Evolutionary conservation across 2,113 vertebrate genomes (phyloP), one percentile per base, ranked within the genome.

Genomic region (Chitala chitala): DNA sequence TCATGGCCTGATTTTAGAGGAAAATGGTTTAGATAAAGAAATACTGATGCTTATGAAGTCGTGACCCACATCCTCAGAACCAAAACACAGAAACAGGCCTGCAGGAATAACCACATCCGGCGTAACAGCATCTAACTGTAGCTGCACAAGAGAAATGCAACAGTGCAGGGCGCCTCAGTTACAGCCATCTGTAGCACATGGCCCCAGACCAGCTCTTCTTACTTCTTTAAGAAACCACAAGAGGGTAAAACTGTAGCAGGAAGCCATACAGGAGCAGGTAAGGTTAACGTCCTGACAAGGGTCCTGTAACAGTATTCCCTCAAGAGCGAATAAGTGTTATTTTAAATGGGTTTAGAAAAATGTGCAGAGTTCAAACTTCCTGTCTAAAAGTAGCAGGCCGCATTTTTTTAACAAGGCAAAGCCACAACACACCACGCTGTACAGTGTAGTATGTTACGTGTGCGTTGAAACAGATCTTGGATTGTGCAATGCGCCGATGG

Each of bases 51-150:
- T 68, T 48, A 10, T 29, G 24, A 59, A 59, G 5, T 3, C 8
- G 36, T 72, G 24, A 38, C 38, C 70, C 26, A 26, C 54, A 44
- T 17, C 54, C 5, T 2, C 38, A 20, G 17, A 15, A 15, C n/a
- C 15, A 40, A 26, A 36, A 24, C 71, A 24, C 8, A 72, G 70
- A 46, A 56, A 46, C 53, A 20, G 12, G 24, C 24, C 42, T 8
- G 15, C 55, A 46, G 55, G 9, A 44, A 24, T 46, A 72, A 72
- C 71, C 71, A 72, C 71, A 72, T 72, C 71, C 71, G 38, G 71
- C 42, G 42, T 3, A 20, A 26, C 6, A 12, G 42, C 38, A 9
- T 8, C 64, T 68, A 3, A n/a, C 24, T 48, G 17, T 29, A 61
- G 26, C 24, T 4, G 22, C 9, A 20, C 53, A 9, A 50, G 7